Evolutionary conservation across 2,113 vertebrate genomes (phyloP).

Genomic region (Dicaeum eximium): DNA sequence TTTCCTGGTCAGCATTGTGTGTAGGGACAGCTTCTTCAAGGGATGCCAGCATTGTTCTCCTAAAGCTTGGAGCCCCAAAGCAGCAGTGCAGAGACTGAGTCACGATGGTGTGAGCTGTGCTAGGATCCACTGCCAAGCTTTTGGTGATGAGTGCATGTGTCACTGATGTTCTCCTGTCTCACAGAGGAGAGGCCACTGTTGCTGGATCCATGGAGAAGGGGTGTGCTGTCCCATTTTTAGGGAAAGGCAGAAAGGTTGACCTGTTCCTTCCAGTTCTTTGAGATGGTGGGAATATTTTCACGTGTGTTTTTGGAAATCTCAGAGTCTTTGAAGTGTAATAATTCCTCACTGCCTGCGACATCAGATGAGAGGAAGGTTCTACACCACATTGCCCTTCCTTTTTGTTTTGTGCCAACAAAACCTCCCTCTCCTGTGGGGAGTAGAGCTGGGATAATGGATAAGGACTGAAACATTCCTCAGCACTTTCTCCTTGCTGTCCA

Average conservation of each 20-base stretch:
- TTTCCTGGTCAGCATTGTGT: not conserved
- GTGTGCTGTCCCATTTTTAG: not conserved
- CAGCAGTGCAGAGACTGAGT: not conserved
- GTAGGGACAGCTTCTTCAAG: not conserved
- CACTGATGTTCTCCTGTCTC: not conserved
- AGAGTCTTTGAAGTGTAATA: not conserved
- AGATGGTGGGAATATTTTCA: not conserved
- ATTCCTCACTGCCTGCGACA: not conserved
- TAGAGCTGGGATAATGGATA: not conserved
- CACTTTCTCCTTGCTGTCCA: not conserved
- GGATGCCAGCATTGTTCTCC: slow-evolving; percentile 48
- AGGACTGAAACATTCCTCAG: not conserved
- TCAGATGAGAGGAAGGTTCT: not conserved
- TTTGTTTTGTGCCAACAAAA: not conserved
- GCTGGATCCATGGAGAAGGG: fast-evolving
- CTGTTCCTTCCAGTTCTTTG: not conserved
- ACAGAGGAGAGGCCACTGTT: not conserved
- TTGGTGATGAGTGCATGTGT: not conserved
- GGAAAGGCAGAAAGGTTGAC: not conserved
- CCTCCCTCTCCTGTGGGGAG: not conserved
- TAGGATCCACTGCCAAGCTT: not conserved
- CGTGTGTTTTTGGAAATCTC: not conserved
- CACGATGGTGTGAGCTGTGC: not conserved
- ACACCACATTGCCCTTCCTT: not conserved
- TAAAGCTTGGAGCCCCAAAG: not conserved